These are phyloP conservation scores for Synanthedon vespiformis DNA, from an alignment of 2,888 invertebrate species.

Conservation along the genomic window DNA sequence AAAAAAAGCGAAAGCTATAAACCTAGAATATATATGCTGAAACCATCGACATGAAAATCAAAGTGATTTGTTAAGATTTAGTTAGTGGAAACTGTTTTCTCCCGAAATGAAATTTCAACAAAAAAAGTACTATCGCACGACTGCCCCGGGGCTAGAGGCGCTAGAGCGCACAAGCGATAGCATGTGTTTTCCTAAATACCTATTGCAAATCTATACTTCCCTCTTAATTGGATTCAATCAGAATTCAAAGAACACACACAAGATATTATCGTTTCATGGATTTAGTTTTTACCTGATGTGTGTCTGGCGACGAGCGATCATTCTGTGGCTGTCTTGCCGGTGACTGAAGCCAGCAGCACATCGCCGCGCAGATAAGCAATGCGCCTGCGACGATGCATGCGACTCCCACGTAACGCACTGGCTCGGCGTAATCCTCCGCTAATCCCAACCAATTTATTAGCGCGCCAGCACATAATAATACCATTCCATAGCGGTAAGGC, in stretches of 20 bases:
- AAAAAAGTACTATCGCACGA: too few relatives aligned
- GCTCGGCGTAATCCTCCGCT: slow-evolving; percentile 79
- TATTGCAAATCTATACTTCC: too few relatives aligned
- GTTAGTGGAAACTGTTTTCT: too few relatives aligned
- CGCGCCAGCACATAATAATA: slow-evolving; percentile 77
- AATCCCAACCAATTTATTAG: slow-evolving; percentile 81
- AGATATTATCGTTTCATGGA: neutral
- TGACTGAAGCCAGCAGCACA: slow-evolving; percentile 79
- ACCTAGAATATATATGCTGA: too few relatives aligned
- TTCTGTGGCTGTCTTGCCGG: slow-evolving; percentile 57
- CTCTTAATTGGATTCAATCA: neutral
- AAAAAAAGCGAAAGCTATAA: too few relatives aligned
- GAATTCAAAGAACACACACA: neutral
- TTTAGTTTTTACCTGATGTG: slow-evolving; percentile 48
- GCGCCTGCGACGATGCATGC: slow-evolving; percentile 81
- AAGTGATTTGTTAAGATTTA: too few relatives aligned
- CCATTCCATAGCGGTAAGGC: slow-evolving; percentile 81
- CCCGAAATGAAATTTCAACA: too few relatives aligned
- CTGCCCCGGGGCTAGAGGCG: too few relatives aligned
- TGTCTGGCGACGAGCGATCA: slow-evolving; percentile 55
- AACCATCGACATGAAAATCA: too few relatives aligned
- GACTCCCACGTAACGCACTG: slow-evolving; percentile 78
- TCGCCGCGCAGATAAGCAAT: slow-evolving; percentile 77
- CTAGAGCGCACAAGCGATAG: too few relatives aligned
- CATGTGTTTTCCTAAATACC: too few relatives aligned